A percentile compares a stretch with the other conserved stretches of the same genome.
These are phyloP conservation scores for Cheirogaleus medius DNA, from an alignment of 2,113 vertebrate genomes.

Conservation along the genomic window DNA sequence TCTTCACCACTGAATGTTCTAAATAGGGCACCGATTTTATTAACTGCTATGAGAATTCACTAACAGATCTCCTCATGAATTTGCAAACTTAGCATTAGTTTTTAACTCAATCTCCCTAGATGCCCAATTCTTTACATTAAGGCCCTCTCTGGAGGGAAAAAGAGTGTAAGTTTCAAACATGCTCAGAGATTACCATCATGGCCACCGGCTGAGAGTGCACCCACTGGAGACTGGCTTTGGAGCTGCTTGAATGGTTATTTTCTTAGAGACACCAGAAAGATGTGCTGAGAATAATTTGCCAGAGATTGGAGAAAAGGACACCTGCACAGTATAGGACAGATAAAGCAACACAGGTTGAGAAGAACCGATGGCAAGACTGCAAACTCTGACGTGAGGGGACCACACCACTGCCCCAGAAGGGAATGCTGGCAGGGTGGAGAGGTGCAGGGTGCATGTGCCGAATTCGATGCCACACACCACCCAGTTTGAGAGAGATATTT, in stretches of 20 bases:
- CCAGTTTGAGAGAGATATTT: not conserved
- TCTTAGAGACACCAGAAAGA: not conserved
- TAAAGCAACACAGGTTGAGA: not conserved
- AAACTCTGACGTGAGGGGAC: not conserved
- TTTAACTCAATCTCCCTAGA: not conserved
- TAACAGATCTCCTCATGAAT: not conserved
- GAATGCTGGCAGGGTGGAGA: too few species aligned
- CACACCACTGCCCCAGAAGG: not conserved
- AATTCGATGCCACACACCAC: not conserved
- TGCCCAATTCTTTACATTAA: not conserved
- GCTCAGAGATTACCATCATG: not conserved
- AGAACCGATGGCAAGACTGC: not conserved
- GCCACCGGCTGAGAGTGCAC: not conserved
- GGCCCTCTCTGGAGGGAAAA: not conserved
- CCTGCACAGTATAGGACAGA: not conserved
- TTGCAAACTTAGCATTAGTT: not conserved
- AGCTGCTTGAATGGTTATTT: not conserved
- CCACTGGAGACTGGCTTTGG: not conserved
- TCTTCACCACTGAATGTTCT: not conserved
- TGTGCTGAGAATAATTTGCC: not conserved
- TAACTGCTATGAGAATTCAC: not conserved
- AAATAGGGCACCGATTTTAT: not conserved
- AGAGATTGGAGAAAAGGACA: not conserved
- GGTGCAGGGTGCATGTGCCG: fast-evolving
- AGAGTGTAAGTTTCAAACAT: not conserved